Evolutionary conservation across 2,888 invertebrate species (phyloP).

Genomic region (Microplitis deprimator): DNA sequence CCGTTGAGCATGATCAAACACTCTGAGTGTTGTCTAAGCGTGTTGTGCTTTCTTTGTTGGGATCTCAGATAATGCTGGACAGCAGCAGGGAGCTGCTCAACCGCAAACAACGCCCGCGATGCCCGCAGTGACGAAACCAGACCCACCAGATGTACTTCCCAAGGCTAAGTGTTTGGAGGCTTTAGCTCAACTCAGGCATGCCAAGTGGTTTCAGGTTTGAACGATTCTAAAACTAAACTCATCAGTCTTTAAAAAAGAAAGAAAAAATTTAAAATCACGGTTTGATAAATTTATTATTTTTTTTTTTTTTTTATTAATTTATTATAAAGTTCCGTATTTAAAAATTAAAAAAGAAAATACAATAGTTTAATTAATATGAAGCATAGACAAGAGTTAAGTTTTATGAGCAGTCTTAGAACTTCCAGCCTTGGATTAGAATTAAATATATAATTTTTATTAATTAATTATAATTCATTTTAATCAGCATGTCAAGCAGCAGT

Average conservation of each 20-base stretch:
- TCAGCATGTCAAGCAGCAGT: conserved; percentile 20
- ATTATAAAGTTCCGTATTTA: neutral
- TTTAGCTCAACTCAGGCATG: conserved; percentile 99
- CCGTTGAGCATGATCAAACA: conserved; percentile 70
- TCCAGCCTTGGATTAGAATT: conserved; percentile 67
- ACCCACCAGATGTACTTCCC: conserved; percentile 93
- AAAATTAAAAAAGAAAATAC: neutral
- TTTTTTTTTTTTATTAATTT: neutral
- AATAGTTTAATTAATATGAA: neutral
- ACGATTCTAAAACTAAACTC: conserved; percentile 58
- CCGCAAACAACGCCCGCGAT: conserved; percentile 78
- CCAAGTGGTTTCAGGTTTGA: conserved; percentile 99
- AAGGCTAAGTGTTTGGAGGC: conserved; percentile 99
- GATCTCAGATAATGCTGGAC: conserved; percentile 72
- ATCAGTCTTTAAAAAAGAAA: conserved; percentile 17
- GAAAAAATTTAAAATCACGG: conserved; percentile 11
- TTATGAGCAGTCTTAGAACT: conserved; percentile 67
- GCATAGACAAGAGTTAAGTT: conserved; percentile 33
- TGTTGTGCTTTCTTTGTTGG: conserved; percentile 72
- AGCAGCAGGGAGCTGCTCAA: conserved; percentile 71
- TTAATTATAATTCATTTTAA: conserved; percentile 39
- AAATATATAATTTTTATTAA: conserved; percentile 37
- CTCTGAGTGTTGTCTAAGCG: conserved; percentile 72
- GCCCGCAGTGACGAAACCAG: conserved; percentile 83
- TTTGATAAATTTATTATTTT: neutral